Conservation (phyloP, 2,888 invertebrate genomes). For the Aspidiotus destructor region DNA sequence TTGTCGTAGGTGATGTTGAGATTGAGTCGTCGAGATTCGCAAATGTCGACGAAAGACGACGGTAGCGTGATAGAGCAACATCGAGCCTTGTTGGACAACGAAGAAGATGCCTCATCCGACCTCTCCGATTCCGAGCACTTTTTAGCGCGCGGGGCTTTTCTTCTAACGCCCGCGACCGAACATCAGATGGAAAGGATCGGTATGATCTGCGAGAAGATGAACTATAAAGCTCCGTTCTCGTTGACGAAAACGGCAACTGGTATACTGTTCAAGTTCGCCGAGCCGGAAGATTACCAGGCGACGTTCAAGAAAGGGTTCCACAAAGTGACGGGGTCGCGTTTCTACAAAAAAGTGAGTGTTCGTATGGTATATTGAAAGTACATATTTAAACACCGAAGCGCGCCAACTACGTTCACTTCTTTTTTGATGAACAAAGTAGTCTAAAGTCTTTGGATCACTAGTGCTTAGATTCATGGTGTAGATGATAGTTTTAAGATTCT, state of each 20-base stretch:
- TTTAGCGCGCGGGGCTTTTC: constrained; percentile 60
- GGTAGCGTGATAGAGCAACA: neutral
- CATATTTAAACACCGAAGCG: too few relatives aligned
- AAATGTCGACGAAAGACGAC: constrained; percentile 15
- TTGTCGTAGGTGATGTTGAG: neutral
- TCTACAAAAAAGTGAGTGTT: constrained; percentile 65
- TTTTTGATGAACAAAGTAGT: too few relatives aligned
- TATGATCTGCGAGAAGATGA: constrained; percentile 78
- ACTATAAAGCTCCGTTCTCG: constrained; percentile 75
- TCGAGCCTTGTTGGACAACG: constrained; percentile 42
- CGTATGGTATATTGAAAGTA: too few relatives aligned
- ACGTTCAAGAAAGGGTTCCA: constrained; percentile 81
- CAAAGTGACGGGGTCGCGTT: constrained; percentile 72
- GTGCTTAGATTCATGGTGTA: too few relatives aligned
- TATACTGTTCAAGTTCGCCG: constrained; percentile 77
- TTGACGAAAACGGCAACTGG: constrained; percentile 80
- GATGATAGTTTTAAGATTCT: too few relatives aligned
- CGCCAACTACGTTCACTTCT: too few relatives aligned
- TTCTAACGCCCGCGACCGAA: constrained; percentile 75
- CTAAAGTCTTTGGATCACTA: too few relatives aligned
- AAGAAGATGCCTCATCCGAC: constrained; percentile 71
- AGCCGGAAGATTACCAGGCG: constrained; percentile 75
- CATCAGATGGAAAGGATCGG: constrained; percentile 77
- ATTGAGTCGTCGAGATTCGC: constrained; percentile 11
- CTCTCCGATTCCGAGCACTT: constrained; percentile 65